These are phyloP conservation scores for Palythoa heliodiscus DNA, from an alignment of 92 coral and sea anemone species.

Conservation along the genomic window DNA sequence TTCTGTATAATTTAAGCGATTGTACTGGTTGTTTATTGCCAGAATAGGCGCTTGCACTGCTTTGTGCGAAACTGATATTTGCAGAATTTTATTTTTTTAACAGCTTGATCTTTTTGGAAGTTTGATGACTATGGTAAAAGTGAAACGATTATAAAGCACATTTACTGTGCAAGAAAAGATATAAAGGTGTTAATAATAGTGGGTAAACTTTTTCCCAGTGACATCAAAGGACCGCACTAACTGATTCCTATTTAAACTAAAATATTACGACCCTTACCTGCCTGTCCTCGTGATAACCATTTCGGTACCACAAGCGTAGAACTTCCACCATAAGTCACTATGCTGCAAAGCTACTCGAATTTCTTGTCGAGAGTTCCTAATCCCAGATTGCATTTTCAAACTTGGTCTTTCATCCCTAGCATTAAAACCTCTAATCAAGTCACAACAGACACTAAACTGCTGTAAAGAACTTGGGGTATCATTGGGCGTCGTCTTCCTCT, in stretches of 20 bases:
- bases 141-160: neutral
- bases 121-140: neutral
- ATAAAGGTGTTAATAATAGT: neutral
- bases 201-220: neutral
- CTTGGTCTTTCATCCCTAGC: slow-evolving; percentile 37
- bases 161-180: neutral
- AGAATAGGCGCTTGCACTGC: neutral
- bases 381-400: slow-evolving; percentile 44
- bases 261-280: slow-evolving; percentile 47
- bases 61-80: neutral
- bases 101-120: neutral
- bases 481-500: slow-evolving; percentile 1
- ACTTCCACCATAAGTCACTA: slow-evolving; percentile 90
- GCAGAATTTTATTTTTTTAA: neutral
- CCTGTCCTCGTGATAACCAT: slow-evolving; percentile 91
- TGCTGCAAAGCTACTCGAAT: slow-evolving; percentile 88
- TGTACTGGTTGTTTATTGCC: slow-evolving; percentile 3
- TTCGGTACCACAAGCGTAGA: slow-evolving; percentile 87
- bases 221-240: neutral
- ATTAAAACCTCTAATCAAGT: slow-evolving; percentile 63
- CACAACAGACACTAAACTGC: slow-evolving; percentile 74
- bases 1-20: slow-evolving; percentile 50
- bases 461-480: slow-evolving; percentile 46
- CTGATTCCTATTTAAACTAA: neutral
- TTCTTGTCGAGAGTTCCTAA: slow-evolving; percentile 62